Conservation (phyloP, 2,888 invertebrate species). For the Leistus spinibarbis region DNA sequence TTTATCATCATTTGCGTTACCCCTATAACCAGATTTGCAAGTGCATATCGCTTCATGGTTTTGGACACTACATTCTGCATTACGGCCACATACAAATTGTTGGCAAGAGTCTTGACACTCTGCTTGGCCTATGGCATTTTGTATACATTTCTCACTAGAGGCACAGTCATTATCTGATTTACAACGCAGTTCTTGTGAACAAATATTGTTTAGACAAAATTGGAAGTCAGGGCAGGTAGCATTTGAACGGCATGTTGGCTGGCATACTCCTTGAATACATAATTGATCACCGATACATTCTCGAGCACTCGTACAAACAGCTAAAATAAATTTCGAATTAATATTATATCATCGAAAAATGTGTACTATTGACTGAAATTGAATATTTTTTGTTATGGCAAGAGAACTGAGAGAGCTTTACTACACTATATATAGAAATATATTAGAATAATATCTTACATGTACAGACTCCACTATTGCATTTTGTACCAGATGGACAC, state of each 20-base stretch:
- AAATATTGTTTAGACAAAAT: constrained; percentile 82
- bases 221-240: constrained; percentile 84
- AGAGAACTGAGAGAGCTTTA: too few relatives aligned
- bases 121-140: constrained; percentile 72
- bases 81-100: constrained; percentile 77
- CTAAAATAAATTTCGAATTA: constrained; percentile 60
- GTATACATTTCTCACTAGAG: constrained; percentile 73
- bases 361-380: constrained; percentile 2
- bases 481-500: constrained; percentile 84
- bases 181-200: constrained; percentile 82
- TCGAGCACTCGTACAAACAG: constrained; percentile 77
- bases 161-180: constrained; percentile 74
- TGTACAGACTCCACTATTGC: constrained; percentile 80
- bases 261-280: constrained; percentile 85
- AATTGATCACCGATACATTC: constrained; percentile 87
- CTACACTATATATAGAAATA: too few relatives aligned
- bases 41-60: constrained; percentile 77
- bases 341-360: constrained; percentile 18
- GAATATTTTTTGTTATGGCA: constrained; percentile 8
- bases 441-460: constrained; percentile 57
- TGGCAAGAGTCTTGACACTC: constrained; percentile 80
- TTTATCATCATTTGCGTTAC: constrained; percentile 73
- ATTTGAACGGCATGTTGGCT: constrained; percentile 81
- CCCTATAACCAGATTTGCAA: constrained; percentile 80
- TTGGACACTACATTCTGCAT: constrained; percentile 77